Evolutionary conservation across 1,140 invertebrate genomes (phyloP), one percentile per base, ranked within the genome.

Genomic region (Eurosta solidaginis): DNA sequence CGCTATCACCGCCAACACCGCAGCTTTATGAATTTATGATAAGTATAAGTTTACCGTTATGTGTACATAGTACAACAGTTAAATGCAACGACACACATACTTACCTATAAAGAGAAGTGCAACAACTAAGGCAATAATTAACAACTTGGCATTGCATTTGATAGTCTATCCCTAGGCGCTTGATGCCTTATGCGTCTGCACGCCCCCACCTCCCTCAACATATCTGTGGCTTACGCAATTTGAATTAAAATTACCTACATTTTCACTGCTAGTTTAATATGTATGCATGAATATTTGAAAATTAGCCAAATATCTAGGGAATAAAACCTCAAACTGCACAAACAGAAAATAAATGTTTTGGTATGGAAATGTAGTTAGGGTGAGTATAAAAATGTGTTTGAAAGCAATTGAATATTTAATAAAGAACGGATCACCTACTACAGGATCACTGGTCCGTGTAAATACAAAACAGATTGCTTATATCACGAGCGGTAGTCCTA

Each of bases 1-100:
- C 59, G 59, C 27, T 20, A 40, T 10, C 12, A 20, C 59, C 10
- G 27, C 14, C 27, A 20, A 14, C 17, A 4, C 54, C 17, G 14
- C 22, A 27, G 33, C 59, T 68, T 68, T 68, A 33, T 68, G n/a
- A 68, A 68, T 68, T 68, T 40, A 14, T 40, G 59, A 40, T 68
- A 33, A 0, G 25, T 6, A 10, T 20, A 7, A 6, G 59, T 63
- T 5, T 6, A 27, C 7, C n/a, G n/a, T 27, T 63, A 40, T 36
- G 29, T 63, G 40, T n/a, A 3, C 7, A 68, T 36, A 47, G n/a
- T 47, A n/a, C 45, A 47, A 47, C n/a, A 47, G 45, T 1, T 14
- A 47, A 4, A 47, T 14, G 12, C 14, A 17, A 4, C 12, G 4
- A 47, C 45, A 14, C 6, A 47, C 14, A 17, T 17, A 47, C 14